phyloP scores from a whole-genome alignment of 2,888 invertebrate species.

The Eucera pruinosa region DNA sequence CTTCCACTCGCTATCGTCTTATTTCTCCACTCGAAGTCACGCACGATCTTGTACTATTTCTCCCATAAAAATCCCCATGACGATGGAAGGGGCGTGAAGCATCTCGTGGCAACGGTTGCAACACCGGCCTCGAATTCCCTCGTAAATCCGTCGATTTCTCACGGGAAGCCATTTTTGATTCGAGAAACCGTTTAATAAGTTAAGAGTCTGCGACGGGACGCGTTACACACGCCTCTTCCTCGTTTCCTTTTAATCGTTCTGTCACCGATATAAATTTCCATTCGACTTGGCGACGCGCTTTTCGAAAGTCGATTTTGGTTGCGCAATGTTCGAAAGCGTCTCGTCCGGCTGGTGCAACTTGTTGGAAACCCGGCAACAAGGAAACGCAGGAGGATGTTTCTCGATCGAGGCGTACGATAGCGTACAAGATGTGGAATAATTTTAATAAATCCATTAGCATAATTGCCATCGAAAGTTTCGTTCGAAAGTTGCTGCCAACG shows the following conservation, averaged over 20 bases:
- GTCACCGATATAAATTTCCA: constrained; percentile 48
- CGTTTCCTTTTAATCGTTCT: constrained; percentile 4
- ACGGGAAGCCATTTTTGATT: constrained; percentile 18
- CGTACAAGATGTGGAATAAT: constrained; percentile 33
- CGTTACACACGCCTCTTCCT: not conserved
- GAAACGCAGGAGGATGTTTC: not conserved
- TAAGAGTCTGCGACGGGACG: constrained; percentile 11
- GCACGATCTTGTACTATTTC: constrained; percentile 7
- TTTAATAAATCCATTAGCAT: constrained; percentile 59
- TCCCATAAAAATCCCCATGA: constrained; percentile 18
- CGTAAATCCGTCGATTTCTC: constrained; percentile 32
- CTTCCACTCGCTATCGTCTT: not conserved
- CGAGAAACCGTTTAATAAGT: constrained; percentile 23
- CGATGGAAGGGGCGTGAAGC: not conserved
- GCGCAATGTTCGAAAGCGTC: constrained; percentile 34
- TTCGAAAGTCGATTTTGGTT: constrained; percentile 32
- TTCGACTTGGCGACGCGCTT: constrained; percentile 1
- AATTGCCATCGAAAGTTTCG: constrained; percentile 30
- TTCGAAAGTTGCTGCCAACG: too few relatives aligned
- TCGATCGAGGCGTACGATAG: constrained; percentile 41
- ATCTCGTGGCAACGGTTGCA: constrained; percentile 22
- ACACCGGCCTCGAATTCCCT: constrained; percentile 36
- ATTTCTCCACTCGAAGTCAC: constrained; percentile 1
- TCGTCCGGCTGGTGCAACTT: constrained; percentile 2
- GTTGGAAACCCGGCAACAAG: constrained; percentile 1